Conservation (phyloP, 2,888 invertebrate species). For the Norana najaformis region DNA sequence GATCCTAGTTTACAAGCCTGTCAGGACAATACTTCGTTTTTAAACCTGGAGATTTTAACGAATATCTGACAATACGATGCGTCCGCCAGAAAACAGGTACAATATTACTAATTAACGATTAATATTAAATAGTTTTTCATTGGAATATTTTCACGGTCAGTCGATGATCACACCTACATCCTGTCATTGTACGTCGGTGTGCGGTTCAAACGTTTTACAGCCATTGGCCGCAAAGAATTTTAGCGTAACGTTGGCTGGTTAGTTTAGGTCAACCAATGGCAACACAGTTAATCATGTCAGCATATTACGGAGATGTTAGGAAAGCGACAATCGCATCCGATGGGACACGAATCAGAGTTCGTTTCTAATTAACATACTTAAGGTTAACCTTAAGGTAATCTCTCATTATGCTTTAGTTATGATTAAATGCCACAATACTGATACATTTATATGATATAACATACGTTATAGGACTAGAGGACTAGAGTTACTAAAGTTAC, state of each 20-base stretch:
- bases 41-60: not conserved
- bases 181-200: conserved; percentile 5
- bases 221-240: not conserved
- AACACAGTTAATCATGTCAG: not conserved
- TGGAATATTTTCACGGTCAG: conserved; percentile 13
- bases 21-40: not conserved
- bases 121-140: not conserved
- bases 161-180: not conserved
- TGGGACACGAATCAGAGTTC: too few relatives aligned
- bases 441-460: too few relatives aligned
- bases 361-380: too few relatives aligned
- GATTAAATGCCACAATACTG: too few relatives aligned
- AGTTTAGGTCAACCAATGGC: not conserved
- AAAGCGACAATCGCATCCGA: too few relatives aligned
- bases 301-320: not conserved
- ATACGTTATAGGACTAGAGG: too few relatives aligned
- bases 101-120: not conserved
- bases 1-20: not conserved
- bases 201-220: not conserved
- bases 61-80: not conserved
- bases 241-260: not conserved
- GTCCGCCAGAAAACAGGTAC: not conserved
- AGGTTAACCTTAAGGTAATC: too few relatives aligned
- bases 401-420: too few relatives aligned
- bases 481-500: too few relatives aligned